Percentiles rank a stretch among this genome's conserved stretches.
phyloP scores from a whole-genome alignment of 2,113 vertebrate genomes.

The Cyphomyrus plagiostoma region DNA sequence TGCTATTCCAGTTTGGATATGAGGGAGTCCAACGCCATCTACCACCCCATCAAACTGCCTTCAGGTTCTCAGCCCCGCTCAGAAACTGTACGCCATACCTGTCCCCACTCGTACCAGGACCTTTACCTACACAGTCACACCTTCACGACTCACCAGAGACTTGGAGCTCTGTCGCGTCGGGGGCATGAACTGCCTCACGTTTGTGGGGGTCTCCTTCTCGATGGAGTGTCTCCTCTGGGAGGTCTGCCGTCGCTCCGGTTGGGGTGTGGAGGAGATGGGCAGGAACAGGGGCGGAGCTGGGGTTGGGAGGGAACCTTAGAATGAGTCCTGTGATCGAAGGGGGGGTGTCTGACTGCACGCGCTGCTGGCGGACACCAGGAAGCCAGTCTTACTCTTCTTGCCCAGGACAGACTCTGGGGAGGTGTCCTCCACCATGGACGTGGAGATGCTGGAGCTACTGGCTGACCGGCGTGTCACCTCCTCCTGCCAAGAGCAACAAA shows the following conservation, averaged over 20 bases:
- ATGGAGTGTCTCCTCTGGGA: conserved; percentile 93
- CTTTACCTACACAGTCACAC: not conserved
- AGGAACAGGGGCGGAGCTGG: conserved; percentile 87
- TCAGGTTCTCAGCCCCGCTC: not conserved
- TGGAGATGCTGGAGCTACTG: conserved; percentile 81
- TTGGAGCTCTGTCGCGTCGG: conserved; percentile 84
- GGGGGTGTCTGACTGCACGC: not conserved
- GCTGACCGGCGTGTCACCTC: conserved; percentile 68
- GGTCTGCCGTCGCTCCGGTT: conserved; percentile 85
- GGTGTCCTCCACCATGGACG: conserved; percentile 74
- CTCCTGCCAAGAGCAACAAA: conserved; percentile 59
- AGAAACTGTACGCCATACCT: not conserved
- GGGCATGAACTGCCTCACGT: conserved; percentile 80
- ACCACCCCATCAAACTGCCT: not conserved
- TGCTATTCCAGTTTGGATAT: conserved; percentile 10
- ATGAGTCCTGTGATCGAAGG: not conserved
- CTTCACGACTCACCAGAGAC: conserved; percentile 75
- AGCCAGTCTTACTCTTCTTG: conserved; percentile 82
- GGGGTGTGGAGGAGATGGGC: conserved; percentile 95
- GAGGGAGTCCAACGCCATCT: not conserved
- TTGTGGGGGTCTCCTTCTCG: conserved; percentile 94
- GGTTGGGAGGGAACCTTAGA: not conserved
- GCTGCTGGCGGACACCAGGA: not conserved
- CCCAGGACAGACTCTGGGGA: conserved; percentile 67
- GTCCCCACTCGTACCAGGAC: not conserved